Evolutionary conservation across 2,797 vertebrate species (phyloP).

Genomic region (Enteromius fasciolatus): DNA sequence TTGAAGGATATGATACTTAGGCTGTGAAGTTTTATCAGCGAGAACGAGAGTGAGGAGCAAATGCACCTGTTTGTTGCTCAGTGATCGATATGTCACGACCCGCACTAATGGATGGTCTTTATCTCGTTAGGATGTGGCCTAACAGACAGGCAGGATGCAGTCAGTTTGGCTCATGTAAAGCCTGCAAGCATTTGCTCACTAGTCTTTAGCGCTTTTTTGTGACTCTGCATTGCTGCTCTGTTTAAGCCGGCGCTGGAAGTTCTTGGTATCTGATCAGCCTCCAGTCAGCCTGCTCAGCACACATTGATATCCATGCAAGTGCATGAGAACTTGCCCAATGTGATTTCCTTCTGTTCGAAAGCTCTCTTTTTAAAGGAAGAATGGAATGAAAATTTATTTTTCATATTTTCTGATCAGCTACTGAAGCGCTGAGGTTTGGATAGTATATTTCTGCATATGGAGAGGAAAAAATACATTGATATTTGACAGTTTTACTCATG

Average conservation of each 20-base stretch:
- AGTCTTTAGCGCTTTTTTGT: neutral
- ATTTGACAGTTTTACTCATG: neutral
- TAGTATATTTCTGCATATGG: neutral
- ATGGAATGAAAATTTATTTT: neutral
- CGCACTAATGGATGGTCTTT: constrained; percentile 30
- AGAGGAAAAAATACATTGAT: neutral
- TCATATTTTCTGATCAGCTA: neutral
- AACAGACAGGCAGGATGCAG: neutral
- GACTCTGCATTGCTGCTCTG: neutral
- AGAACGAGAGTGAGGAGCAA: neutral
- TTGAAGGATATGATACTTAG: neutral
- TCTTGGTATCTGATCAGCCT: constrained; percentile 32
- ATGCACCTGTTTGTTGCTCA: neutral
- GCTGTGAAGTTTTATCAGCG: neutral
- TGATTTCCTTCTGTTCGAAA: neutral
- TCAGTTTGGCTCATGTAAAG: neutral
- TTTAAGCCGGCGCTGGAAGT: neutral
- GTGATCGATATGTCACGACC: constrained; percentile 36
- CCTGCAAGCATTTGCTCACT: neutral
- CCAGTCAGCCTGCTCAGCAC: constrained; percentile 4
- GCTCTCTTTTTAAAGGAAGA: neutral
- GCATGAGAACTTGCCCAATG: constrained; percentile 7
- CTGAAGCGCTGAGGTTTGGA: neutral
- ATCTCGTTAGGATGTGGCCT: constrained; percentile 36
- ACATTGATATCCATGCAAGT: constrained; percentile 23